A percentile compares a stretch with the other conserved stretches of the same genome.
Evolutionary conservation across 2,888 invertebrate species (phyloP).

Genomic region (Deilephila elpenor): DNA sequence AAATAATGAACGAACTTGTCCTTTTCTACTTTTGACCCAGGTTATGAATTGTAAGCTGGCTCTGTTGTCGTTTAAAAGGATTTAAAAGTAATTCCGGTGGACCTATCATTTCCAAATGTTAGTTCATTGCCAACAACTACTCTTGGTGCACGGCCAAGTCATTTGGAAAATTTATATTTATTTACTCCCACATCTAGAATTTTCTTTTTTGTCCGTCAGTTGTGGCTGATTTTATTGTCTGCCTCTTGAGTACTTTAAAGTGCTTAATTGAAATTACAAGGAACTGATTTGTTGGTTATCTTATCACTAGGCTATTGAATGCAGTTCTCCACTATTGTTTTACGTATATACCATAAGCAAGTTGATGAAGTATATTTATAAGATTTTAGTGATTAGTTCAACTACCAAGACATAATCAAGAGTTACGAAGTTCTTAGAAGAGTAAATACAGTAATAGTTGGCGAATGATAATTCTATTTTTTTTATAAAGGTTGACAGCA

Average conservation of each 20-base stretch:
- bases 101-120: constrained; percentile 18
- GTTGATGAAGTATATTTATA: no score
- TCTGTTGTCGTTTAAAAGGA: constrained; percentile 10
- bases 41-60: neutral
- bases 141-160: constrained; percentile 21
- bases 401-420: no score
- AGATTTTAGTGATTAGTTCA: no score
- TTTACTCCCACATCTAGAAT: constrained; percentile 1
- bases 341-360: no score
- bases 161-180: constrained; percentile 29
- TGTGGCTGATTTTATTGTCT: neutral
- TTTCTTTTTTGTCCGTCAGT: neutral
- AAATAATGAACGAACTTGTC: no score
- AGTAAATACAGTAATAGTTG: no score
- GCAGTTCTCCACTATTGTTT: no score
- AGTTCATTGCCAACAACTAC: constrained; percentile 23
- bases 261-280: neutral
- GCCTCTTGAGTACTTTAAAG: neutral
- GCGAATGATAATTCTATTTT: no score
- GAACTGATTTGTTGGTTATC: neutral
- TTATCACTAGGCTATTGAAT: neutral
- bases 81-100: constrained; percentile 19
- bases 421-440: no score
- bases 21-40: neutral
- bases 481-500: no score